Evolutionary conservation across 2,888 invertebrate genomes (phyloP).

Genomic region (Campoplex nolae): DNA sequence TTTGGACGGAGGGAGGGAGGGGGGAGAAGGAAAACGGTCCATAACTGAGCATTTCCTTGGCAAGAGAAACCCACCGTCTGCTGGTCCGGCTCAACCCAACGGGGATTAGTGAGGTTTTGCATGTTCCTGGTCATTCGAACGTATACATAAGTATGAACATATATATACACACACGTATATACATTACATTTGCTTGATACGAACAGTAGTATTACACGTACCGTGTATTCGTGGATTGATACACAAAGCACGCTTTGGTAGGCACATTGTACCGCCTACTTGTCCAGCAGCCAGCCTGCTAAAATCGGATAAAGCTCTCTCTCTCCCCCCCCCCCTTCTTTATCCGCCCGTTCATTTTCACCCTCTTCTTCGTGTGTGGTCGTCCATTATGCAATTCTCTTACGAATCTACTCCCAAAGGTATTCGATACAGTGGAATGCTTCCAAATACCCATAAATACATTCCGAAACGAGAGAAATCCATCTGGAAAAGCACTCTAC

Average conservation of each 20-base stretch:
- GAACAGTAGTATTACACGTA: conserved; percentile 70
- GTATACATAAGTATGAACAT: conserved; percentile 55
- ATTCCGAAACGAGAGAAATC: conserved; percentile 11
- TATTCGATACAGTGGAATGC: conserved; percentile 56
- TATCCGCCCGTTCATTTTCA: background rate
- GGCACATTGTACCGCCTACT: conserved; percentile 70
- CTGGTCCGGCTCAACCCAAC: conserved; percentile 43
- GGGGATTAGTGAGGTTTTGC: conserved; percentile 66
- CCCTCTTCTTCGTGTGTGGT: conserved; percentile 57
- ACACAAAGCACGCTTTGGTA: conserved; percentile 65
- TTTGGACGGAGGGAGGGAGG: too few species aligned
- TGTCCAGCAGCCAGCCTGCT: conserved; percentile 68
- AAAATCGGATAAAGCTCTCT: conserved; percentile 72
- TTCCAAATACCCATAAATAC: conserved; percentile 26
- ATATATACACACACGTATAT: conserved; percentile 58
- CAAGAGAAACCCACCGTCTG: conserved; percentile 63
- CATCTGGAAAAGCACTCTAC: conserved; percentile 19
- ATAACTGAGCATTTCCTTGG: conserved; percentile 58
- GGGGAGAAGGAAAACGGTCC: conserved; percentile 57
- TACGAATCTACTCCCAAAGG: conserved; percentile 71
- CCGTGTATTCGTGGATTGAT: conserved; percentile 59
- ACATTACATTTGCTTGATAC: conserved; percentile 62
- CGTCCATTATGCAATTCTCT: conserved; percentile 75
- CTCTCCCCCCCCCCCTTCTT: conserved; percentile 3
- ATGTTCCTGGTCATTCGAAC: conserved; percentile 36